Base-by-base conservation (phyloP, 2,888 invertebrate genomes). In the Pegoplata infirma region DNA sequence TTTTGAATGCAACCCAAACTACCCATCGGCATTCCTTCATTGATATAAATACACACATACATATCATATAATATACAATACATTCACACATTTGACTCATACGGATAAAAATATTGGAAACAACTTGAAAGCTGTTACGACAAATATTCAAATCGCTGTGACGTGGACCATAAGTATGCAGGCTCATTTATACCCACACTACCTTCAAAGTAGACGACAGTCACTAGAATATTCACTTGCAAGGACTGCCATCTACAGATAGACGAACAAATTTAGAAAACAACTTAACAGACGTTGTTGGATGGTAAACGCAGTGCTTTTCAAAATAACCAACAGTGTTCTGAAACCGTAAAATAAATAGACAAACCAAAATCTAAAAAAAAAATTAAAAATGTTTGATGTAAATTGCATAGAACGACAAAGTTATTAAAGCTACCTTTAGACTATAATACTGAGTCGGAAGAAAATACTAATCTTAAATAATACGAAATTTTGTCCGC, bases 81-180 rank as follows among this genome's bases (percentile, higher is more conserved):
- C n/a, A n/a, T n/a, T n/a, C n/a, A n/a, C n/a, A n/a, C n/a, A n/a
- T n/a, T 56, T n/a, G 17, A 16, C 58, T 58, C 21, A 12, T n/a
- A 17, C 21, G 8, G 5, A 19, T n/a, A 40, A n/a, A 21, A 59
- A 8, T 56, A 25, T 46, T 56, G 47, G 56, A 56, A 44, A 58
- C 46, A 49, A 69, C 58, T 69, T 49, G 59, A 49, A 69, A 32
- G 69, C 49, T 40, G 40, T 49, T 21, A 21, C 59, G 47, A 46
- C 14, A 51, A 68, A 56, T 68, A 68, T 68, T 68, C 56, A 68
- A 68, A 68, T 68, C 47, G 47, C 19, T 55, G 21, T 56, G 56
- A 21, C 56, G 67, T 46, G 19, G 56, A 21, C 46, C 21, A 46
- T 46, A 44, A 36, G 16, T 25, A 40, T 36, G 40, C 7, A 17